phyloP scores from a whole-genome alignment of 2,113 vertebrate species.

The Acanthisitta chloris region DNA sequence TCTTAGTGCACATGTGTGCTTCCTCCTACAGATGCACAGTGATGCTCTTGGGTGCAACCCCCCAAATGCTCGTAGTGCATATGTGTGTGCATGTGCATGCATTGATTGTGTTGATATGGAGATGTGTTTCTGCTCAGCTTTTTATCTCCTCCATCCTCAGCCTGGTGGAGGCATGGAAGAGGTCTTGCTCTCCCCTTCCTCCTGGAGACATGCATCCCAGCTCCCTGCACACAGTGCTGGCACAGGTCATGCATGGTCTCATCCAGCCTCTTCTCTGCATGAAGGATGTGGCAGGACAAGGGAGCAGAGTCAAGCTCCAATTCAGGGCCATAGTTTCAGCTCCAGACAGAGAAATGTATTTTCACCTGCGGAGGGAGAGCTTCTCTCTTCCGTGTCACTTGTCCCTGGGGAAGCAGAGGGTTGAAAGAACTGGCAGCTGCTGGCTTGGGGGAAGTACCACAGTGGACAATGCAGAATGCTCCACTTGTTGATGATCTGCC shows the following conservation, averaged over 20 bases:
- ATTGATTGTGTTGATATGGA: too few species aligned
- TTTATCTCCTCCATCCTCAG: neutral
- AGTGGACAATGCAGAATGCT: neutral
- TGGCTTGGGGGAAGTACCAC: neutral
- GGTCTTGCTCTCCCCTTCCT: neutral
- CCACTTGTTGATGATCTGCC: neutral
- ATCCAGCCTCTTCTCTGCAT: neutral
- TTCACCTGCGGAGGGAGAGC: neutral
- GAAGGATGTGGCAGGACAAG: neutral
- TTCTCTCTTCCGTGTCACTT: neutral
- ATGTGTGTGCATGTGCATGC: rapidly evolving
- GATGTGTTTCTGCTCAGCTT: neutral
- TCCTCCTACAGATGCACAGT: rapidly evolving
- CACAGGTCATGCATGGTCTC: neutral
- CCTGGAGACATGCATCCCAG: neutral
- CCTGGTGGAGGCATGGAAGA: neutral
- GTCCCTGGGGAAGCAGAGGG: neutral
- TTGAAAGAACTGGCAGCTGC: neutral
- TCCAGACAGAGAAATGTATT: neutral
- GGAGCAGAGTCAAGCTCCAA: neutral
- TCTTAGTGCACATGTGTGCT: neutral
- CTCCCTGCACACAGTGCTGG: rapidly evolving
- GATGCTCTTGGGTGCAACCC: rapidly evolving
- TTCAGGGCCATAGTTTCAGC: neutral
- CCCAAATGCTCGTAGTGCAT: neutral